Base-by-base conservation (phyloP, 2,113 vertebrate species). In the Thalassarche chlororhynchos region DNA sequence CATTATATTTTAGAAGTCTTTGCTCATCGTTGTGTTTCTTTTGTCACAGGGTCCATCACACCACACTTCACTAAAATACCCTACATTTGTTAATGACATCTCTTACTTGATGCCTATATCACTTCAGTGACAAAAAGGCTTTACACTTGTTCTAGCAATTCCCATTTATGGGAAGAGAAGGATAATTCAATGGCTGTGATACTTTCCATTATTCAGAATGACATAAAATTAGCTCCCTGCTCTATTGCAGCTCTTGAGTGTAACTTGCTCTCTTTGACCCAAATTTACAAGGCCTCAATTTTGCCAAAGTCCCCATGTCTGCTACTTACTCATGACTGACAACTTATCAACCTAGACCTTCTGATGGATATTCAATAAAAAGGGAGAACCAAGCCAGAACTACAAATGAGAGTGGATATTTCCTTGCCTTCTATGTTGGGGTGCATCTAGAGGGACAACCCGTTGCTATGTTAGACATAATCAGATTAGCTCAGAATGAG, bases 231-330 rank as follows among this genome's bases (percentile, higher is more conserved):
- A 83, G 71, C 91, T 94, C 84, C 72, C 58, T 71, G 46, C 38
- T 87, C 52, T 84, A 42, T 40, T 75, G 62, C 72, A 66, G 57
- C 57, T 93, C 96, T 96, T 95, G 84, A 85, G 20, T 70, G 64
- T 47, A 93, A 58, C 91, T 96, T 94, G 81, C 77, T 91, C 84
- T 93, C 62, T 95, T 87, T 96, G 87, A 96, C 92, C 74, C 81
- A 87, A 94, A 91, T 97, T 93, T 96, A 79, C 57, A 89, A 78
- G n/a, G 58, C 93, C 52, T 89, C 81, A 72, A 65, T 93, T 97
- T 91, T 94, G 46, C n/a, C 70, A 25, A 36, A 93, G 81, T 95
- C 74, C 52, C 47, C 9, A 0, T 84, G 74, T 89, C 84, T 89
- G 49, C 70, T 87, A 26, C 75, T 82, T 95, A 44, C 36, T 76